Conservation (phyloP, 92 coral and sea anemone species). For the Palythoa grandiflora region DNA sequence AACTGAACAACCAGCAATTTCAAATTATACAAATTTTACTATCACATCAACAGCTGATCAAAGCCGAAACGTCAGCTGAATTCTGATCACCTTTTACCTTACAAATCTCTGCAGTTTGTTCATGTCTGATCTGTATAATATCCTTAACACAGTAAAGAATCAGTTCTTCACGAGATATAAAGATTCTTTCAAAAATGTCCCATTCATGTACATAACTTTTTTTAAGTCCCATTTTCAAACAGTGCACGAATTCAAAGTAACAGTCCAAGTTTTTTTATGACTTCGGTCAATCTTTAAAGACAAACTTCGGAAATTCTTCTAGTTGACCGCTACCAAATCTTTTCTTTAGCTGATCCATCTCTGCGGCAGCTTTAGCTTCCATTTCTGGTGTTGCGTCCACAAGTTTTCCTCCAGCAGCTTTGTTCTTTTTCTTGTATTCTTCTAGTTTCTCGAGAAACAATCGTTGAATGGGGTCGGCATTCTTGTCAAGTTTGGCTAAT, state of each 20-base stretch:
- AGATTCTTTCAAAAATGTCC: background rate
- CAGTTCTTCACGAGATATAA: background rate
- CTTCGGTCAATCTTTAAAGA: conserved; percentile 66
- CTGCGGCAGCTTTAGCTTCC: conserved; percentile 82
- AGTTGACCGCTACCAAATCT: conserved; percentile 90
- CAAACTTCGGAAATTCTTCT: conserved; percentile 97
- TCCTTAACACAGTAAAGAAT: background rate
- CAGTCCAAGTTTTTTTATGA: conserved; percentile 5
- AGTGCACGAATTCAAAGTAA: background rate
- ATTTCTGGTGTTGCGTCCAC: conserved; percentile 88
- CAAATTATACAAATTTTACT: background rate
- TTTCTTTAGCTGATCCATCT: conserved; percentile 86
- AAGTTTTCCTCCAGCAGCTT: conserved; percentile 77
- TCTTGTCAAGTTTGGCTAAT: conserved; percentile 81
- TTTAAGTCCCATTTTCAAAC: conserved; percentile 1
- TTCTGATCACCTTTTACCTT: too few relatives aligned
- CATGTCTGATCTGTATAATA: background rate
- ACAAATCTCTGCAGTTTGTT: background rate
- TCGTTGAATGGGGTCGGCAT: conserved; percentile 94
- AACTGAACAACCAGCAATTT: background rate
- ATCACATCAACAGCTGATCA: background rate
- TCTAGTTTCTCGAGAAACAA: conserved; percentile 87
- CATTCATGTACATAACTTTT: background rate
- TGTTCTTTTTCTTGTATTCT: conserved; percentile 89
- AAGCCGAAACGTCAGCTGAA: too few relatives aligned